phyloP scores from a whole-genome alignment of 2,797 vertebrate species.

The Rhabdophis nuchalis region DNA sequence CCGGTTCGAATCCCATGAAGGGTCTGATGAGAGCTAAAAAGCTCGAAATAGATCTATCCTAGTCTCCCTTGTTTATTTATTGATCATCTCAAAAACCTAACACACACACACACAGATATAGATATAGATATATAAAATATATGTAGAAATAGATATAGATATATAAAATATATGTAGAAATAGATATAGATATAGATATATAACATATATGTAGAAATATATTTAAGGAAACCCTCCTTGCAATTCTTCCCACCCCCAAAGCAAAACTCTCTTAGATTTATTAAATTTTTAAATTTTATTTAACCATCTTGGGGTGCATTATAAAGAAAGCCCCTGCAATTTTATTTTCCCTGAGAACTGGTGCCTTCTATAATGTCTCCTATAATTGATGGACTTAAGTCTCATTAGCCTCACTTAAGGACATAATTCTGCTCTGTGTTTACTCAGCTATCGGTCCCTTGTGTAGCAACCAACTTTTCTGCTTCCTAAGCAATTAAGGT shows the following conservation, averaged over 20 bases:
- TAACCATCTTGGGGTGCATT: neutral
- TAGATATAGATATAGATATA: no score
- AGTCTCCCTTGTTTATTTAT: no score
- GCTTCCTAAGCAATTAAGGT: neutral
- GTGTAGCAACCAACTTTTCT: neutral
- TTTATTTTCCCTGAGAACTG: neutral
- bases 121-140: no score
- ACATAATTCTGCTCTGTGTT: neutral
- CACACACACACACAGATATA: no score
- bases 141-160: no score
- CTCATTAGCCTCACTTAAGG: neutral
- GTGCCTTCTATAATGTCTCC: neutral
- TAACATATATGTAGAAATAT: no score
- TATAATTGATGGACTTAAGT: neutral
- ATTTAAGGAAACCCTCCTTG: neutral
- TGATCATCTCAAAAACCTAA: no score
- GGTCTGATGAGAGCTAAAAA: no score
- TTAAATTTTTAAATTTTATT: no score
- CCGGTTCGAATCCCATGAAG: no score
- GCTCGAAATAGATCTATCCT: no score
- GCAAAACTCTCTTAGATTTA: neutral
- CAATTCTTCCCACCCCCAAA: neutral
- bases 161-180: no score
- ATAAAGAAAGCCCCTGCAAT: neutral
- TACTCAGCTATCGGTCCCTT: neutral